Percentiles rank a stretch among this genome's conserved stretches.
phyloP scores from a whole-genome alignment of 1,140 invertebrate species.

The Hetaerina americana region DNA sequence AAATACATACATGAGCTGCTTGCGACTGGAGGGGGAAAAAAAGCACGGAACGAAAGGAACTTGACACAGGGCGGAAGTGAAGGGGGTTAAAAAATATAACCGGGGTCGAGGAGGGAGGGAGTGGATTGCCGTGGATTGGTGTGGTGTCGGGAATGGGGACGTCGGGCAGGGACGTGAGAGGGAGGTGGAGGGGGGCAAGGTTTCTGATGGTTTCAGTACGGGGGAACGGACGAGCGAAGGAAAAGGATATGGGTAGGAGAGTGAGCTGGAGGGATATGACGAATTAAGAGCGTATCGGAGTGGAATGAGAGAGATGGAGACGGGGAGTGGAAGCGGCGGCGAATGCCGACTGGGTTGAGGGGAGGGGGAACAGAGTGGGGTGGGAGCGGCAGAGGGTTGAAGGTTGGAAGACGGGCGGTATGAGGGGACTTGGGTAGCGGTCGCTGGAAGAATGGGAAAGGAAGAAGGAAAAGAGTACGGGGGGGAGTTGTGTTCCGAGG shows the following conservation, averaged over 20 bases:
- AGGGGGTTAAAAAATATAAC: too few relatives aligned
- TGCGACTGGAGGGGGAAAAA: not conserved
- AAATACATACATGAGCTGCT: too few relatives aligned
- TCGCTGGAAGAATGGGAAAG: too few relatives aligned
- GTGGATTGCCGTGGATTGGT: too few relatives aligned
- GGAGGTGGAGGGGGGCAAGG: not conserved
- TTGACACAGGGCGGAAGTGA: not conserved
- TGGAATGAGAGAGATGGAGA: not conserved
- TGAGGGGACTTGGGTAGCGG: too few relatives aligned
- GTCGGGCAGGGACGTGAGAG: not conserved
- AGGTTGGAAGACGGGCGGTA: too few relatives aligned
- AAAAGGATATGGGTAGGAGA: not conserved
- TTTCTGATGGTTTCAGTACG: too few relatives aligned
- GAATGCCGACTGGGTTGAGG: too few relatives aligned
- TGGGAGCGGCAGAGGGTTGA: too few relatives aligned
- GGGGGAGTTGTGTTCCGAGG: not conserved
- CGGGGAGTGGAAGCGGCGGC: too few relatives aligned
- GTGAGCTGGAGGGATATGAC: not conserved
- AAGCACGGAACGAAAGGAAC: not conserved
- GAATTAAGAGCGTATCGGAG: not conserved
- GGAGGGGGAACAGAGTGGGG: too few relatives aligned
- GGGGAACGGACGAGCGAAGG: too few relatives aligned
- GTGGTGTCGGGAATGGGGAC: not conserved
- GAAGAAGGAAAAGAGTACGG: not conserved
- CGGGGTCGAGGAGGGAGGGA: not conserved